Conservation (phyloP, 2,888 invertebrate genomes). For the Anoncus sp. region DNA sequence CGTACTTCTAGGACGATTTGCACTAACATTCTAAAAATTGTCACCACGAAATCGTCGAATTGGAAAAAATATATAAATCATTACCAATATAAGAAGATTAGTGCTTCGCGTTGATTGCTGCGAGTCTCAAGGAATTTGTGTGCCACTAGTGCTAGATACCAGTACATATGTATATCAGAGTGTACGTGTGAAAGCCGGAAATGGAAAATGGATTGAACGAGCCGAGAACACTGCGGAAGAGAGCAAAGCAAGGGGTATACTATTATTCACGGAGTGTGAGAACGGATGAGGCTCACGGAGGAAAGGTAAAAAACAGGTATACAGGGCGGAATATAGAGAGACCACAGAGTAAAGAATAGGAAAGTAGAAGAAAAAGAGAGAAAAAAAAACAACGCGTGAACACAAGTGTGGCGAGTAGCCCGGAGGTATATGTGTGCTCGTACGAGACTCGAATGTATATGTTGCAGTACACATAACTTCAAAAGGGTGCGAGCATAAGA, state of each 20-base stretch:
- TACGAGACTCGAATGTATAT: constrained; percentile 32
- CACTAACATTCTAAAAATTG: too few relatives aligned
- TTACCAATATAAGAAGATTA: neutral
- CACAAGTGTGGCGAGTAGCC: constrained; percentile 22
- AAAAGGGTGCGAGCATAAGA: constrained; percentile 58
- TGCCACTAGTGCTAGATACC: too few relatives aligned
- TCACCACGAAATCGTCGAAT: too few relatives aligned
- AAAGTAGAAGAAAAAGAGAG: neutral
- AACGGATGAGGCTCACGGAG: neutral
- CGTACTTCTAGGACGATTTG: too few relatives aligned
- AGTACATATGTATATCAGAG: neutral
- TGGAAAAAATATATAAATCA: too few relatives aligned
- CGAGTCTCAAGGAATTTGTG: neutral
- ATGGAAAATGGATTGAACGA: constrained; percentile 23
- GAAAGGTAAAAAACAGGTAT: constrained; percentile 11
- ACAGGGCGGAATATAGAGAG: constrained; percentile 12
- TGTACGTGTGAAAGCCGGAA: constrained; percentile 26
- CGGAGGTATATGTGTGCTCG: constrained; percentile 28
- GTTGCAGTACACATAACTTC: constrained; percentile 49
- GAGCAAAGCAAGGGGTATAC: constrained; percentile 22
- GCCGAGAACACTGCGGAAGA: neutral
- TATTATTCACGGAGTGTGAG: constrained; percentile 11
- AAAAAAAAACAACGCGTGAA: constrained; percentile 15
- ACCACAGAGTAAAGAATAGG: constrained; percentile 12
- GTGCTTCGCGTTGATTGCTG: neutral